A percentile compares a stretch with the other conserved stretches of the same genome.
These are phyloP conservation scores for Caenorhabditis plicata DNA, from an alignment of 2,888 invertebrate species.

Conservation along the genomic window DNA sequence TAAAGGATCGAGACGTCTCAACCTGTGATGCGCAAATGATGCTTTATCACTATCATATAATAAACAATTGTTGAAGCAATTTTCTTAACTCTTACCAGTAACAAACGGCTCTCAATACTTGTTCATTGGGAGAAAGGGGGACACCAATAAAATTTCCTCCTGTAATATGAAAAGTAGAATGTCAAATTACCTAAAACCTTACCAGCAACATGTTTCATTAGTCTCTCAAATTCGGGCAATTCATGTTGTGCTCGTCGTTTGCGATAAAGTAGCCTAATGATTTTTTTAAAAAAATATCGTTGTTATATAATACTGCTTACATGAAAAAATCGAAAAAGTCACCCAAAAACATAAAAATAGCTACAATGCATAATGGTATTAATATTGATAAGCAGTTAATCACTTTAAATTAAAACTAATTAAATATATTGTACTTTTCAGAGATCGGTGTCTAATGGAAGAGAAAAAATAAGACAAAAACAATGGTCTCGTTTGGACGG, in stretches of 20 bases:
- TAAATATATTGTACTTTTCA: too few species aligned
- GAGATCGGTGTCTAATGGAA: too few species aligned
- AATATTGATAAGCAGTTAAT: too few species aligned
- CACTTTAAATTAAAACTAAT: too few species aligned
- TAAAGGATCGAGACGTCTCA: constrained; percentile 30
- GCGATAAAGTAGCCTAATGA: constrained; percentile 8
- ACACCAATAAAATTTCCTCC: constrained; percentile 30
- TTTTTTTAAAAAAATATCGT: too few species aligned
- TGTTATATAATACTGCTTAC: too few species aligned
- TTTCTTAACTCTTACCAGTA: constrained; percentile 15
- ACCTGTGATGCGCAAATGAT: constrained; percentile 25
- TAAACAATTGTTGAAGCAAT: not conserved
- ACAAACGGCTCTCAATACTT: constrained; percentile 31
- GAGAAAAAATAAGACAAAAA: too few species aligned
- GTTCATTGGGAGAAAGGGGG: constrained; percentile 33
- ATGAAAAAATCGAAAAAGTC: too few species aligned
- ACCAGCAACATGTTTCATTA: constrained; percentile 29
- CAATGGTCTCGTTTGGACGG: too few species aligned
- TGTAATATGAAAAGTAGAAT: not conserved
- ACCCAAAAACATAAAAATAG: too few species aligned
- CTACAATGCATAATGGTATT: too few species aligned
- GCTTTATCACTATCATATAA: constrained; percentile 33
- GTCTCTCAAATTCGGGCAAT: constrained; percentile 16
- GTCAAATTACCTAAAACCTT: not conserved
- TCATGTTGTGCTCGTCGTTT: constrained; percentile 6